phyloP scores from a whole-genome alignment of 2,888 invertebrate genomes.

The Apamea crenata region DNA sequence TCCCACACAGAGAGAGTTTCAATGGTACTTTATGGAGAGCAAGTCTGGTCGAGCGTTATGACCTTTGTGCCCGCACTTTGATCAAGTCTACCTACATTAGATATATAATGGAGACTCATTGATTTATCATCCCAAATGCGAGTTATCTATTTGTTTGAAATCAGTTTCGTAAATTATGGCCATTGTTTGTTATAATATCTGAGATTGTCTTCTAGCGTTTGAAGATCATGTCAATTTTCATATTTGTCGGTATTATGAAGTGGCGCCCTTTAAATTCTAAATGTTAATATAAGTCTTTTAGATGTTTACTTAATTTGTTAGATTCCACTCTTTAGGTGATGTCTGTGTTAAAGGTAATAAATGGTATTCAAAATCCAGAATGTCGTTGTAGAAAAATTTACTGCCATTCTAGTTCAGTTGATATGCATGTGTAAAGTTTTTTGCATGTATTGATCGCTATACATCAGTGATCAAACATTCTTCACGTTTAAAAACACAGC shows the following conservation, averaged over 20 bases:
- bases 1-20: constrained; percentile 68
- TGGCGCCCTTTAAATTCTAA: constrained; percentile 67
- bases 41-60: constrained; percentile 71
- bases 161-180: constrained; percentile 36
- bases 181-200: constrained; percentile 31
- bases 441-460: constrained; percentile 79
- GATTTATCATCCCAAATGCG: constrained; percentile 37
- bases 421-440: constrained; percentile 77
- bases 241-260: constrained; percentile 46
- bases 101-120: constrained; percentile 42
- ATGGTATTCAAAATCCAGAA: constrained; percentile 62
- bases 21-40: constrained; percentile 73
- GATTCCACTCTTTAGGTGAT: constrained; percentile 77
- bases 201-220: constrained; percentile 22
- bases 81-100: constrained; percentile 51
- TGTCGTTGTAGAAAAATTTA: constrained; percentile 74
- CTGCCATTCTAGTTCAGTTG: constrained; percentile 70
- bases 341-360: constrained; percentile 77
- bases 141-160: constrained; percentile 45
- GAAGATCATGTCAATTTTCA: background rate
- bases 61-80: constrained; percentile 69
- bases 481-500: constrained; percentile 70
- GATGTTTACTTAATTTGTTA: constrained; percentile 71
- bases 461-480: constrained; percentile 68
- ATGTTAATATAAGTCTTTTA: constrained; percentile 61